A percentile compares a stretch with the other conserved stretches of the same genome.
These are phyloP conservation scores for Leptopilina myrica DNA, from an alignment of 2,888 invertebrate species.

Conservation along the genomic window DNA sequence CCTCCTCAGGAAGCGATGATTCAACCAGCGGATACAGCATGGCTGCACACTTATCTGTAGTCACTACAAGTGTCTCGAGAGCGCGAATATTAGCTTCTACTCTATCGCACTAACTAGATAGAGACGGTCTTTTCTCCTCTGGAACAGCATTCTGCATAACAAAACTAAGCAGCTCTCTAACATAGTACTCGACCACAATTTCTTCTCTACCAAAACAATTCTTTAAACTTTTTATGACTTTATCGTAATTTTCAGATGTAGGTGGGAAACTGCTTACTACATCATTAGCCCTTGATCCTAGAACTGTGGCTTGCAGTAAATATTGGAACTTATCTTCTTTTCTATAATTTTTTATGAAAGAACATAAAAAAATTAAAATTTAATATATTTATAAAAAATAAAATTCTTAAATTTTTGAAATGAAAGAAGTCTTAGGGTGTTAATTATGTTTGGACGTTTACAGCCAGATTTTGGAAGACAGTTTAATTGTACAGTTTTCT, in stretches of 20 bases:
- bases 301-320: background rate
- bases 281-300: background rate
- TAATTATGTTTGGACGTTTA: no score
- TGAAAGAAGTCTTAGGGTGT: no score
- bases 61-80: background rate
- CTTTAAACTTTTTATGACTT: constrained; percentile 17
- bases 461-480: no score
- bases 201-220: no score
- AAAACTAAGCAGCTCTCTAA: background rate
- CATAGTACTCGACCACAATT: constrained; percentile 15
- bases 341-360: no score
- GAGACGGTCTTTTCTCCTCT: background rate
- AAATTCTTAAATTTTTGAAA: no score
- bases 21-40: no score
- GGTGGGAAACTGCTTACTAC: constrained; percentile 7
- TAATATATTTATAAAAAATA: no score
- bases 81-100: constrained; percentile 16
- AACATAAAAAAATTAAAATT: no score
- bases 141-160: constrained; percentile 11
- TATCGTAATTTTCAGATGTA: constrained; percentile 13
- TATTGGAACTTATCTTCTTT: background rate
- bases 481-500: no score
- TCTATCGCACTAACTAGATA: constrained; percentile 4
- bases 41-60: background rate
- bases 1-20: no score